Base-by-base conservation (phyloP, 2,888 invertebrate species). In the Habroteleia sp. region DNA sequence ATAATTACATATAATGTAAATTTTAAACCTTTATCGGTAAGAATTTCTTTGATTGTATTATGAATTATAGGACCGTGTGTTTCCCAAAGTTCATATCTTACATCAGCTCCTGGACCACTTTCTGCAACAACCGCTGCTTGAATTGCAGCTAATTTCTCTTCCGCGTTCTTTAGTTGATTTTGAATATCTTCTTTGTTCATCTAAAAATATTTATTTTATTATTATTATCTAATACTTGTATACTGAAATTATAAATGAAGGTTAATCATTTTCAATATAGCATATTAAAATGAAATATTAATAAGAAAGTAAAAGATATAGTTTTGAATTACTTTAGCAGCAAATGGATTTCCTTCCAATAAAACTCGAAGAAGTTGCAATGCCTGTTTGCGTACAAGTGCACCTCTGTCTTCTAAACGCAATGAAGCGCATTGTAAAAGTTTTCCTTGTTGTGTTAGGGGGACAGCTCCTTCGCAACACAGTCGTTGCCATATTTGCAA, bases 311-410 rank as follows among this genome's bases (percentile, higher is more conserved):
- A n/a, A n/a, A n/a, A 20, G 20, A 20, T n/a, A 16, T n/a, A 14
- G 5, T 27, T 27, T 27, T 27, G n/a, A 1, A 90, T 90, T 80
- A 94, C 91, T 89, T 93, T 93, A 0, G 93, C 93, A n/a, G 95
- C 93, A 88, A 93, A 98, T 2, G 96, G 95, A 90, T 98, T 98
- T 77, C 93, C 92, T 86, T 95, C 93, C 31, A 98, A 89, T 86
- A 97, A 93, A 8, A 93, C 91, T 74, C 94, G 94, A 2, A 96
- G 85, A 25, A 96, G 90, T 82, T 93, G 93, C 62, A 96, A 92
- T 1, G 97, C 95, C 74, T 93, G 92, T 89, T 96, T 97, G 20
- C 98, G 91, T 0, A 97, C 98, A 58, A 92, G 91, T 3, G 95
- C 94, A 0, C 95, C 94, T 86, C 94, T 95, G 87, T 98, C 98